Evolutionary conservation across 2,113 vertebrate genomes (phyloP).

Genomic region (Origma solitaria): DNA sequence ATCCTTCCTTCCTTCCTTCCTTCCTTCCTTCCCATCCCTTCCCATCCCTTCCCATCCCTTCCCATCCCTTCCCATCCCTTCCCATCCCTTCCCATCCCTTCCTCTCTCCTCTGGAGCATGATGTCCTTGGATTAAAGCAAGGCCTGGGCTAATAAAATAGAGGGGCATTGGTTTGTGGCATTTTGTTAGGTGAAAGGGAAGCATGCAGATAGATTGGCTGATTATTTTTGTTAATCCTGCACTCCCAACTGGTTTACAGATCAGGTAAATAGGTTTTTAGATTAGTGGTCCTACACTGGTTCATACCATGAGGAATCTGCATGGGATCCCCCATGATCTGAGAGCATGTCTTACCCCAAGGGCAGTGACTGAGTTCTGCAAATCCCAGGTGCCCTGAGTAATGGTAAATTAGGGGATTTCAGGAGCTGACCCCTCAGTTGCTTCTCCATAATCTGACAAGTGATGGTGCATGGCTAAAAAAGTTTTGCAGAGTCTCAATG

Average conservation of each 20-base stretch:
- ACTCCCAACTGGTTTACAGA: background rate
- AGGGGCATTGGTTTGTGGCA: background rate
- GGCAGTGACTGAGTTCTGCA: background rate
- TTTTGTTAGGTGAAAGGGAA: background rate
- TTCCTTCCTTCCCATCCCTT: background rate
- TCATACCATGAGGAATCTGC: background rate
- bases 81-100: background rate
- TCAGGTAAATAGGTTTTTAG: too few relatives aligned
- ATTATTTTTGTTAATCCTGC: background rate
- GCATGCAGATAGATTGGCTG: background rate
- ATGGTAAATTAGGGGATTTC: background rate
- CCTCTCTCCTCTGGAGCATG: background rate
- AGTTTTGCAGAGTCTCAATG: background rate
- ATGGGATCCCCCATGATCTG: background rate
- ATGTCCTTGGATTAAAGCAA: background rate
- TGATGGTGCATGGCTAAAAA: background rate
- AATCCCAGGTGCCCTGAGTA: background rate
- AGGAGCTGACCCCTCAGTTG: background rate
- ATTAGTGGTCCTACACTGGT: background rate
- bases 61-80: background rate
- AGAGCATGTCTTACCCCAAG: background rate
- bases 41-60: background rate
- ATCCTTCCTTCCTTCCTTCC: background rate
- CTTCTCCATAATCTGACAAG: background rate
- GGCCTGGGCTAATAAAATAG: accelerated